Conservation (phyloP, 2,888 invertebrate species). For the Tholera decimalis region DNA sequence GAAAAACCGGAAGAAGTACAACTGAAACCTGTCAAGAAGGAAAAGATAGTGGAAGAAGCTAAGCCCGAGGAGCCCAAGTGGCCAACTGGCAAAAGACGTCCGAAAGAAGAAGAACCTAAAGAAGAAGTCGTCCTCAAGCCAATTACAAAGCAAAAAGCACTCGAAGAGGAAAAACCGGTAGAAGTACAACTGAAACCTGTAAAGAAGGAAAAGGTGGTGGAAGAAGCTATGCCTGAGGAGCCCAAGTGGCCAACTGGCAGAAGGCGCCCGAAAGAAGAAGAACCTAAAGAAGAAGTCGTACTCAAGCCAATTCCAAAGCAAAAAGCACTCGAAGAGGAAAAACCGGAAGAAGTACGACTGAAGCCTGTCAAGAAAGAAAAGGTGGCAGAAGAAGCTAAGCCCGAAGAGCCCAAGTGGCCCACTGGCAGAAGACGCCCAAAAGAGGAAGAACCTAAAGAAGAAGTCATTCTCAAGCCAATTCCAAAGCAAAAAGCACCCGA, state of each 20-base stretch:
- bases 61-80: constrained; percentile 22
- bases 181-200: constrained; percentile 7
- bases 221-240: constrained; percentile 17
- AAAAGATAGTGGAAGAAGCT: constrained; percentile 26
- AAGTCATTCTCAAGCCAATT: constrained; percentile 30
- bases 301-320: constrained; percentile 16
- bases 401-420: constrained; percentile 27
- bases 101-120: constrained; percentile 12
- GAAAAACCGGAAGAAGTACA: constrained; percentile 23
- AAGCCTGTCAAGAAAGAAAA: constrained; percentile 23
- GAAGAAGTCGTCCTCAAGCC: constrained; percentile 17
- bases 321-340: neutral
- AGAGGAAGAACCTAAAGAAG: constrained; percentile 68
- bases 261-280: constrained; percentile 6
- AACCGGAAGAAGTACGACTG: constrained; percentile 4
- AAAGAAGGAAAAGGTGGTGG: constrained; percentile 6
- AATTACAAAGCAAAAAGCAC: constrained; percentile 10
- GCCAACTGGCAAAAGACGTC: constrained; percentile 10
- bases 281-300: constrained; percentile 20
- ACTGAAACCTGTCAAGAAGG: constrained; percentile 19
- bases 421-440: constrained; percentile 25
- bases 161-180: constrained; percentile 1
- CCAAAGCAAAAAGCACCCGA: constrained; percentile 24
- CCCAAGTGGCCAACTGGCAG: constrained; percentile 15
- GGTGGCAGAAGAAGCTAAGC: constrained; percentile 60